Evolutionary conservation across 30 jellyfish, hydroid and myxozoan species (phyloP), one percentile per base, ranked within the genome.

Genomic region (Mastigias papua): DNA sequence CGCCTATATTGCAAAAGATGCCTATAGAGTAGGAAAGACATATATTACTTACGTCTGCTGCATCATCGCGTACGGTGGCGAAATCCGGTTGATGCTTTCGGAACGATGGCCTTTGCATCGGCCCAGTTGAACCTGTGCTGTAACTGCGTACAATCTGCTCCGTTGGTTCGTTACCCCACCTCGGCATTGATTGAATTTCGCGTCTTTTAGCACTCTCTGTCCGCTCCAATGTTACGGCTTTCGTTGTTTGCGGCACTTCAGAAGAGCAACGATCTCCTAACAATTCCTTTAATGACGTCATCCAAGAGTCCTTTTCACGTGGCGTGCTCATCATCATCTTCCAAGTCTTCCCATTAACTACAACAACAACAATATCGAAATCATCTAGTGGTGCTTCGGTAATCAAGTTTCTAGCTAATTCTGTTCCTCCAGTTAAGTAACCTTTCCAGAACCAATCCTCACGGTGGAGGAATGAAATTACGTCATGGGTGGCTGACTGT

Each of bases 241-340:
- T 79, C 34, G 61, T 67, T 25, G 58, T 67, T 2, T 84, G 86
- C 63, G 86, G 97, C 30, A 72, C 69, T 0, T 69, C 92, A 50
- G 77, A 80, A 32, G 61, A 69, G 50, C 93, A 94, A 30, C 97
- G 88, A 28, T 89, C 97, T 19, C 89, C 96, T 10, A 95, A 62
- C 70, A 90, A 64, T 66, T 91, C 61, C 63, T 95, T 95, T 61
- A 90, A 49, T 35, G 98, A 91, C 34, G 86, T 37, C 93, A 95
- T 89, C 99, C 99, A 95, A 0, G 94, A 81, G 79, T 94, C 98
- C 69, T 94, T 94, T 66, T 94, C 98, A 17, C 96, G 95, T 20
- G 98, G 98, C 13, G 97, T 89, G 69, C 98, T 77, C 91, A 93
- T 94, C 98, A 94, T 94, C 4, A 94, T 91, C 22, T 76, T 81